These are phyloP conservation scores for Eupleurogrammus muticus DNA, from an alignment of 2,797 vertebrate species.

Conservation along the genomic window DNA sequence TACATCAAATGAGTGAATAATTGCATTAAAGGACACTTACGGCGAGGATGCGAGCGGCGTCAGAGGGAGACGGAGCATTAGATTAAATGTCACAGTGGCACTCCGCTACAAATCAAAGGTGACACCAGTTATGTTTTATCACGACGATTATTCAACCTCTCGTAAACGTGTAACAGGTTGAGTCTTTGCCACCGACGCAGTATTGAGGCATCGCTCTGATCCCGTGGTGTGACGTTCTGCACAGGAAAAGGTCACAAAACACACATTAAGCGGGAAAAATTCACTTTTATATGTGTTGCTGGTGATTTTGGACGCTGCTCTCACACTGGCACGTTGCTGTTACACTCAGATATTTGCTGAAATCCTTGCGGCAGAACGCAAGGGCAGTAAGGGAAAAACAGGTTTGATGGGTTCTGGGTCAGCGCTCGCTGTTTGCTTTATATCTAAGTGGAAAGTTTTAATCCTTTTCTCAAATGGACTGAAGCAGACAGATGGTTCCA, in stretches of 20 bases:
- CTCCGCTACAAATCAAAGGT: conserved; percentile 6
- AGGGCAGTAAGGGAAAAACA: too few relatives aligned
- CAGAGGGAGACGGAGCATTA: conserved; percentile 8
- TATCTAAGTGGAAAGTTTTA: too few relatives aligned
- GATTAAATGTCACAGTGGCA: conserved; percentile 32
- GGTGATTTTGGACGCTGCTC: too few relatives aligned
- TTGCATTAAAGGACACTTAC: conserved; percentile 15
- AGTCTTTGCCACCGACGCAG: conserved; percentile 12
- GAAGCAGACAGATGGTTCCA: too few relatives aligned
- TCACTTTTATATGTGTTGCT: too few relatives aligned
- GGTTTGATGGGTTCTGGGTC: too few relatives aligned
- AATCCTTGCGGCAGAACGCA: background rate
- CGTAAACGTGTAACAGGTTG: background rate
- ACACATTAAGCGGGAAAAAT: too few relatives aligned
- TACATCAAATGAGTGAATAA: conserved; percentile 26
- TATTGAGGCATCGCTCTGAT: background rate
- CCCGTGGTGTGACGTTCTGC: too few relatives aligned
- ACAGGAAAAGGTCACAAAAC: too few relatives aligned
- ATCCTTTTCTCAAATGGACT: too few relatives aligned
- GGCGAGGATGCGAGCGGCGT: conserved; percentile 18
- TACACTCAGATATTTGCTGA: background rate
- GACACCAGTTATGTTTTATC: conserved; percentile 5
- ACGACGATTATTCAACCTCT: background rate
- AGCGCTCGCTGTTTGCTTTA: too few relatives aligned
- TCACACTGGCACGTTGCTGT: background rate